These are phyloP conservation scores for Pseudorhombus dupliciocellatus DNA, from an alignment of 2,113 vertebrate genomes.

Conservation along the genomic window DNA sequence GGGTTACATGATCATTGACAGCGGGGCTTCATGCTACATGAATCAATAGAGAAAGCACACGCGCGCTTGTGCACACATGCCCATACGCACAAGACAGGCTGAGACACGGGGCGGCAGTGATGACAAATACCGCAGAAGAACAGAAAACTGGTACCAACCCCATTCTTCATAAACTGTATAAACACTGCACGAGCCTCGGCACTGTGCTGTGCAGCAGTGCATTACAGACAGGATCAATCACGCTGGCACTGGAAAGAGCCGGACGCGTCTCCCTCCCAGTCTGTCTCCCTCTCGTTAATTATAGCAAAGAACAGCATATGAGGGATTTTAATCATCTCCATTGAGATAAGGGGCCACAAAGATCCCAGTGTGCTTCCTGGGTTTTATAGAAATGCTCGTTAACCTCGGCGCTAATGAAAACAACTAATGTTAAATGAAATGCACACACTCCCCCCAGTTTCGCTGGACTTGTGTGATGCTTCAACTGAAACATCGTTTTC, in stretches of 20 bases:
- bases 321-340: constrained; percentile 50
- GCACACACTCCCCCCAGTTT: too few species aligned
- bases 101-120: constrained; percentile 3
- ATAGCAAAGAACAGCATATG: constrained; percentile 16
- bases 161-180: constrained; percentile 20
- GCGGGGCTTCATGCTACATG: constrained; percentile 12
- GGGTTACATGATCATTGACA: constrained; percentile 23
- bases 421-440: neutral
- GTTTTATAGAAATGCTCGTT: neutral
- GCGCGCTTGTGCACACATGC: neutral
- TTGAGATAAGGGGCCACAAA: constrained; percentile 20
- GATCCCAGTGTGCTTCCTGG: neutral
- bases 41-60: constrained; percentile 18
- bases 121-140: constrained; percentile 21
- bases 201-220: constrained; percentile 16
- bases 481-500: too few species aligned
- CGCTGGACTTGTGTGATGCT: too few species aligned
- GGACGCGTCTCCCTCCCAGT: neutral
- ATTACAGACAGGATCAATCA: constrained; percentile 54
- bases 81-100: neutral
- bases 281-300: constrained; percentile 37
- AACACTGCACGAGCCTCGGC: constrained; percentile 15
- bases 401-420: neutral
- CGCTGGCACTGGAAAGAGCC: constrained; percentile 16
- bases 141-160: constrained; percentile 16